These are phyloP conservation scores for Apis florea DNA, from an alignment of 1,140 invertebrate genomes.

Conservation along the genomic window DNA sequence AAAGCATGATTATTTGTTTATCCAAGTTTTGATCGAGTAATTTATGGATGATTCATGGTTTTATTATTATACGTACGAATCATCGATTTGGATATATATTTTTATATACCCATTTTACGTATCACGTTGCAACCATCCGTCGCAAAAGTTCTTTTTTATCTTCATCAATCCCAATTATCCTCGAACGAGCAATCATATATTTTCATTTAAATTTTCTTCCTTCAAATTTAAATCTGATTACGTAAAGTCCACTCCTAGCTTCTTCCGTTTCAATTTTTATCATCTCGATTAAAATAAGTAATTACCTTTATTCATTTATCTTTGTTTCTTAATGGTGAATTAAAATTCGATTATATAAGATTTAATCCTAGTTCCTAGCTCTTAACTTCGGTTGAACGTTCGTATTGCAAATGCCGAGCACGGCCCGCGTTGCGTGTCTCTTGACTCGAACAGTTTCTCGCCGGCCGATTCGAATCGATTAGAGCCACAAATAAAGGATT, in stretches of 20 bases:
- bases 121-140: no score
- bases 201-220: no score
- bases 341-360: neutral
- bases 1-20: neutral
- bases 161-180: no score
- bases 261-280: no score
- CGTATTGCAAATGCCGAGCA: neutral
- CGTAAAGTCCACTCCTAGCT: no score
- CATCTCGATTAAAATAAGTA: no score
- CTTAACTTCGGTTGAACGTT: neutral
- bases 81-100: no score
- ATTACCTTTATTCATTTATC: no score
- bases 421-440: neutral
- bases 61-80: neutral
- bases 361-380: neutral
- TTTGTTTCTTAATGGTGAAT: neutral
- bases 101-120: no score
- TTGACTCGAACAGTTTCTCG: slow-evolving; percentile 15
- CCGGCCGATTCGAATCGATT: slow-evolving; percentile 57
- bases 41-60: neutral
- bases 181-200: no score
- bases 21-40: neutral
- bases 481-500: slow-evolving; percentile 55
- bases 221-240: no score
- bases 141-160: no score